phyloP scores from a whole-genome alignment of 2,113 vertebrate species.

The Eidolon helvum region DNA sequence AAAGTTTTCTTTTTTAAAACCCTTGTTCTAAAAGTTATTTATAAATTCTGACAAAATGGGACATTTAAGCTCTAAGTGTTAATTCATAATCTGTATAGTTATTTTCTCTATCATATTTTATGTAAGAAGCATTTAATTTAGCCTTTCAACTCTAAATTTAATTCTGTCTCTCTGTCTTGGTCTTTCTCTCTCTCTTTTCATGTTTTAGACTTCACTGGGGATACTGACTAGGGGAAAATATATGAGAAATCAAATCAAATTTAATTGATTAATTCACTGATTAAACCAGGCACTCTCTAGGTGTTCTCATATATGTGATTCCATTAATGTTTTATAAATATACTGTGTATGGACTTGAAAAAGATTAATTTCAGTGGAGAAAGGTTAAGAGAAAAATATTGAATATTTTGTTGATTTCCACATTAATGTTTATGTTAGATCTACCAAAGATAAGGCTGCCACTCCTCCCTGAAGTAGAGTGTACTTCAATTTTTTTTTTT shows the following conservation, averaged over 20 bases:
- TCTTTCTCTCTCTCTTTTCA: not conserved
- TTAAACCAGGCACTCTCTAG: not conserved
- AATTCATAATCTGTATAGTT: conserved; percentile 43
- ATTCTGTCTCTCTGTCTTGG: not conserved
- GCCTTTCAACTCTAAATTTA: conserved; percentile 26
- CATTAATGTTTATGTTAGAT: not conserved
- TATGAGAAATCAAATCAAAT: not conserved
- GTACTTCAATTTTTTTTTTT: not conserved
- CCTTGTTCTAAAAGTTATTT: conserved; percentile 54
- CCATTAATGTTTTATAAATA: not conserved
- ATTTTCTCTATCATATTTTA: conserved; percentile 45
- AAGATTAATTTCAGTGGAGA: not conserved
- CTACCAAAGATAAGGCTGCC: not conserved
- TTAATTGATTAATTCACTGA: not conserved
- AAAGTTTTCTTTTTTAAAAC: conserved; percentile 43
- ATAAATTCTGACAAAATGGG: conserved; percentile 50
- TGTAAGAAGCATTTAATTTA: conserved; percentile 10
- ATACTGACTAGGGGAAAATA: not conserved
- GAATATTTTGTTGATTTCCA: not conserved
- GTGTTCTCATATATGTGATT: not conserved
- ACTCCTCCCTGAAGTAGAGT: not conserved
- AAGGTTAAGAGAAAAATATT: not conserved
- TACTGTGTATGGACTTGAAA: not conserved
- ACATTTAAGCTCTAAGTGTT: conserved; percentile 37
- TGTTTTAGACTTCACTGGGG: not conserved